phyloP scores from a whole-genome alignment of 1,140 invertebrate species.

The Radopholus similis region DNA sequence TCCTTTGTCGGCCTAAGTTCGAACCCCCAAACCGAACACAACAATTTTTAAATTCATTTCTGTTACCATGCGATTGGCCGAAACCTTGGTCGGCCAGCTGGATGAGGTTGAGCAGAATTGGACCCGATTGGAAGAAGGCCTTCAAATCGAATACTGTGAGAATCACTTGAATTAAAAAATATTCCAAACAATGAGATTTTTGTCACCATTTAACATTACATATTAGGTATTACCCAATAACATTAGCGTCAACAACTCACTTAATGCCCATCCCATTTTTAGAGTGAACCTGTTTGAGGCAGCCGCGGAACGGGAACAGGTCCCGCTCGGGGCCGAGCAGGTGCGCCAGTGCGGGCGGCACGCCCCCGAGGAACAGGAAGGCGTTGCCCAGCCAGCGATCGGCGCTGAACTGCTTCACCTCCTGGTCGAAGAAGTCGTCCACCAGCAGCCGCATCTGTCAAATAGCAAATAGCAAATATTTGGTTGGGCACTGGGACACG shows the following conservation, averaged over 20 bases:
- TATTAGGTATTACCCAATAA: no score
- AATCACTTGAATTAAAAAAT: background rate
- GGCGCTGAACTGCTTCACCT: constrained; percentile 82
- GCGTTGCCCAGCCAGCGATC: constrained; percentile 69
- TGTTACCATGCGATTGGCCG: constrained; percentile 66
- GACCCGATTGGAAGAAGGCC: constrained; percentile 87
- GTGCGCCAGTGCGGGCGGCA: constrained; percentile 71
- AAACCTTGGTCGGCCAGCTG: constrained; percentile 79
- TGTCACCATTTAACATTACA: no score
- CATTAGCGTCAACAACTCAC: no score
- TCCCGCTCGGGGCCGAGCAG: constrained; percentile 62
- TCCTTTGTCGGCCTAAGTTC: no score
- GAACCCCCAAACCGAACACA: no score
- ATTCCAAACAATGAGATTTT: no score
- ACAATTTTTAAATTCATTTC: no score
- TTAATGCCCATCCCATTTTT: background rate
- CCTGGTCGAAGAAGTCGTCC: constrained; percentile 74
- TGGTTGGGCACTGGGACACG: no score
- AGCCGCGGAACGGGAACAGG: constrained; percentile 84
- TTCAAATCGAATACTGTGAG: constrained; percentile 60
- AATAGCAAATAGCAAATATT: no score
- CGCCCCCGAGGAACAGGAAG: constrained; percentile 83
- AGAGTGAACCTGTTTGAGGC: constrained; percentile 78
- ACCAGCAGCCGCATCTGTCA: constrained; percentile 75
- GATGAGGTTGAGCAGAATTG: constrained; percentile 78